Conservation (phyloP, 2,888 invertebrate species). For the Ypsolopha sequella region DNA sequence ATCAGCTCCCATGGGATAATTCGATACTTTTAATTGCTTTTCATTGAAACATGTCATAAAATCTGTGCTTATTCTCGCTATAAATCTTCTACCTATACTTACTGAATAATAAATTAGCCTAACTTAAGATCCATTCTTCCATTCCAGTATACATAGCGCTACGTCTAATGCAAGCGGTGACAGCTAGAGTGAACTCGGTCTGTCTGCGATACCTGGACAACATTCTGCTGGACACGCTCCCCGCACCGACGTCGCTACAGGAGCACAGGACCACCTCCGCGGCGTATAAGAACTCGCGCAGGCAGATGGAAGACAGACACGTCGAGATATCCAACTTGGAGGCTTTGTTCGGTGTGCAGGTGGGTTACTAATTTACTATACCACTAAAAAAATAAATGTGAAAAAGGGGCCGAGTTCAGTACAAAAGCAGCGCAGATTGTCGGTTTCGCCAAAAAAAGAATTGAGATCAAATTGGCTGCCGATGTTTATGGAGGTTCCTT, state of each 20-base stretch:
- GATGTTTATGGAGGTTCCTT: no score
- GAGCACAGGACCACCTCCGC: slow-evolving; percentile 71
- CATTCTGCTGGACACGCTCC: slow-evolving; percentile 71
- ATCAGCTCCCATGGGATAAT: no score
- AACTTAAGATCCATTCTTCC: slow-evolving; percentile 2
- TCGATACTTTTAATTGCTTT: no score
- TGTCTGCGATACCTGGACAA: slow-evolving; percentile 79
- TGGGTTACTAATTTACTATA: slow-evolving; percentile 38
- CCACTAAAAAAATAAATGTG: no score
- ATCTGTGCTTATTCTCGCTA: no score
- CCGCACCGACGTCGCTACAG: slow-evolving; percentile 70
- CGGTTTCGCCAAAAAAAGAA: no score
- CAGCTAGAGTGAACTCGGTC: slow-evolving; percentile 77
- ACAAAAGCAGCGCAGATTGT: no score
- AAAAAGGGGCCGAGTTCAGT: no score
- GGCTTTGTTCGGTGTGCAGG: slow-evolving; percentile 83
- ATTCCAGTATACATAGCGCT: slow-evolving; percentile 79
- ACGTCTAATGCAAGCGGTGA: slow-evolving; percentile 81
- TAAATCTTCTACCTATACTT: no score
- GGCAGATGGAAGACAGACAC: slow-evolving; percentile 94
- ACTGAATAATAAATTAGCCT: no score
- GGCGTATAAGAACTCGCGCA: slow-evolving; percentile 84
- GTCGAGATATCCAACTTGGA: slow-evolving; percentile 87
- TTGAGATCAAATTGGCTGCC: no score
- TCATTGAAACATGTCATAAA: no score